phyloP scores from a whole-genome alignment of 2,113 vertebrate genomes.

The Chlorocebus sabaeus region DNA sequence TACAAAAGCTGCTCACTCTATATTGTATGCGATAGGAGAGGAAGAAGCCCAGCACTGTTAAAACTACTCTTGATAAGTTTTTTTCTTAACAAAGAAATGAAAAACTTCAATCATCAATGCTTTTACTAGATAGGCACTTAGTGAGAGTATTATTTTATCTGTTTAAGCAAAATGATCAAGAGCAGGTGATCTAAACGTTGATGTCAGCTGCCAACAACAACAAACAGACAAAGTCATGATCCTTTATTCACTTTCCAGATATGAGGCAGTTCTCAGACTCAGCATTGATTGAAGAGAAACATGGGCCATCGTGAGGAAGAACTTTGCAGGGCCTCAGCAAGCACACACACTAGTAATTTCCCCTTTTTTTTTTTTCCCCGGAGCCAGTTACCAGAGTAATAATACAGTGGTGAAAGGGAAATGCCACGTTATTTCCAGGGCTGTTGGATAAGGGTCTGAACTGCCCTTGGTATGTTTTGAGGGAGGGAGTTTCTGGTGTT shows the following conservation, averaged over 20 bases:
- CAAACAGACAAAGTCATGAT: not conserved
- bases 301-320: not conserved
- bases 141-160: not conserved
- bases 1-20: not conserved
- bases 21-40: not conserved
- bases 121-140: not conserved
- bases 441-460: not conserved
- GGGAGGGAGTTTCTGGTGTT: not conserved
- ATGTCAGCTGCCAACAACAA: not conserved
- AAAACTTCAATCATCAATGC: not conserved
- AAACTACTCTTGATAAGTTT: not conserved
- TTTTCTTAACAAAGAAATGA: not conserved
- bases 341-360: not conserved
- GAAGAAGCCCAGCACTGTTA: not conserved
- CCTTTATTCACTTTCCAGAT: not conserved
- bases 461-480: not conserved
- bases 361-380: not conserved
- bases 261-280: not conserved
- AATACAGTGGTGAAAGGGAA: not conserved
- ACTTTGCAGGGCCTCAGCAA: not conserved
- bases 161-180: not conserved
- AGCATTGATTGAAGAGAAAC: not conserved
- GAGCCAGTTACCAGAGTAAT: not conserved
- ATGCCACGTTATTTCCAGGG: not conserved
- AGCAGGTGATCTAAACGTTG: not conserved